Conservation (phyloP, 1,140 invertebrate genomes). For the Euura lappo region DNA sequence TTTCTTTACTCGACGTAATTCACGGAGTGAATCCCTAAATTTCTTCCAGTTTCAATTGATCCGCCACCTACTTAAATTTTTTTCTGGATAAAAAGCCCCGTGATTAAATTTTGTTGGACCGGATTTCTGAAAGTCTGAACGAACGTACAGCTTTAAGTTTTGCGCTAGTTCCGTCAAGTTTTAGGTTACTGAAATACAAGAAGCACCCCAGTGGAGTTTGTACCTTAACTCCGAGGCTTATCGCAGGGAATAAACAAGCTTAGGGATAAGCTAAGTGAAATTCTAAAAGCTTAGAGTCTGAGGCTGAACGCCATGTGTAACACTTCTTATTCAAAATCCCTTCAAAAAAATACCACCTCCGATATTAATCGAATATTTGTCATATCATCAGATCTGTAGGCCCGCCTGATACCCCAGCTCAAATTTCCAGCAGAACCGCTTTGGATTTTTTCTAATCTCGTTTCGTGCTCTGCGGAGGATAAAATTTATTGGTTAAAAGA, state of each 20-base stretch:
- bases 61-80: no score
- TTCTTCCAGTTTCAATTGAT: no score
- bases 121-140: not conserved
- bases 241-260: not conserved
- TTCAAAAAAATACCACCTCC: not conserved
- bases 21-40: no score
- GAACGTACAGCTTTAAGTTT: not conserved
- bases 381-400: no score
- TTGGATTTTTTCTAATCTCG: no score
- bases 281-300: not conserved
- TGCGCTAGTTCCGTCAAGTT: not conserved
- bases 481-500: no score
- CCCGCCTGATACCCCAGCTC: no score
- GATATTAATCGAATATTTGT: no score
- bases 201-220: not conserved
- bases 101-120: not conserved
- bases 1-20: no score
- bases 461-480: no score
- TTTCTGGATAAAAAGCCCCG: no score
- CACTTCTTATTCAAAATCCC: not conserved
- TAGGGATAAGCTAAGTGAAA: not conserved
- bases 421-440: no score
- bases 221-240: not conserved
- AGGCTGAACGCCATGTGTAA: not conserved
- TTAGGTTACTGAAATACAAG: not conserved